Percentiles rank a stretch among this genome's conserved stretches.
These are phyloP conservation scores for Eulemur mongoz DNA, from an alignment of 2,797 vertebrate species.

Conservation along the genomic window DNA sequence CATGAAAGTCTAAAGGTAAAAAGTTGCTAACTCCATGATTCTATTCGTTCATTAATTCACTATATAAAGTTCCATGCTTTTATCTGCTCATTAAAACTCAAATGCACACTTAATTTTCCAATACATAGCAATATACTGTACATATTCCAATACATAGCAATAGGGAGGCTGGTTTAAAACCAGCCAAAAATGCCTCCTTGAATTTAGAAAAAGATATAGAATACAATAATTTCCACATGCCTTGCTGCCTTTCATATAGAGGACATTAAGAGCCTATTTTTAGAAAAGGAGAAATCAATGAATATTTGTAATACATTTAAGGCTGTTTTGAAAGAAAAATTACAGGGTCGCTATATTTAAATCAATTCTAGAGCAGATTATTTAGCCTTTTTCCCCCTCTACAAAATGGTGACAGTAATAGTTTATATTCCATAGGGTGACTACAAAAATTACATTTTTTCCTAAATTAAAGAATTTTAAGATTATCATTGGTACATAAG, in stretches of 20 bases:
- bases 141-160: not conserved
- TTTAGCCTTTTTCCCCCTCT: not conserved
- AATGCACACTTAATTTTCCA: not conserved
- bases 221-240: not conserved
- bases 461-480: not conserved
- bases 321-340: not conserved
- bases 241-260: not conserved
- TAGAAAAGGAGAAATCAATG: not conserved
- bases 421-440: not conserved
- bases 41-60: not conserved
- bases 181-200: not conserved
- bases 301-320: not conserved
- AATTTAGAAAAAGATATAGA: not conserved
- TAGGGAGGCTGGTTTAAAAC: not conserved
- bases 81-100: not conserved
- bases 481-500: not conserved
- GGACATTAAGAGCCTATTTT: not conserved
- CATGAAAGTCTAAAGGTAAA: not conserved
- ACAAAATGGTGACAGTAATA: not conserved
- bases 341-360: not conserved
- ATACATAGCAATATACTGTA: not conserved
- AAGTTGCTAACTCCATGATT: not conserved
- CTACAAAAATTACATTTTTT: not conserved
- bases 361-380: not conserved
- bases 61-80: not conserved